Base-by-base conservation (phyloP, 2,888 invertebrate species). In the Argyresthia goedartella region DNA sequence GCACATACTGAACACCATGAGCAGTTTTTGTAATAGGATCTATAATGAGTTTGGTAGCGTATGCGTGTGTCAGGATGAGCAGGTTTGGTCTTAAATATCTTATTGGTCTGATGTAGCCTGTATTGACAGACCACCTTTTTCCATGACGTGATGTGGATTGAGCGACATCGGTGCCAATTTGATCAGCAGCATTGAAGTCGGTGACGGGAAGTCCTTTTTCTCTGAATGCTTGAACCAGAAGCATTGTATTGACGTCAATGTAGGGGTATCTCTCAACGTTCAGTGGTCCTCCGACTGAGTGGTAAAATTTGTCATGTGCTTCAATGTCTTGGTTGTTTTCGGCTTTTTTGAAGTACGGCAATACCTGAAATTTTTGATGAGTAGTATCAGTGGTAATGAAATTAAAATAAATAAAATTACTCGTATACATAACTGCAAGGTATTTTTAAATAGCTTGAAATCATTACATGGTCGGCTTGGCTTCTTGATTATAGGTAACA, bases 341-440 rank as follows among this genome's bases (percentile, higher is more conserved):
- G 0, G 91, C 84, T 72, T 91, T 91, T 52, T 88, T 89, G 69
- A 91, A 94, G 66, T 93, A 94, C 0, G 92, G 92, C 13, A 93
- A 75, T 0, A 91, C 76, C 87, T 87, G 73, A 8, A 76, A 76
- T 25, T 2, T 25, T 25, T 25, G 2, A 25, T 25, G 6, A 25
- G 2, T 25, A 25, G 25, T 25, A 25, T 25, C 25, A 25, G 25
- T 25, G 25, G 25, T 25, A 4, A 25, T 25, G 6, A 25, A 25
- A 25, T 25, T 25, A 6, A 25, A 25, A 25, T 6, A 25, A 25
- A 25, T n/a, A n/a, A n/a, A n/a, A n/a, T n/a, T n/a, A n/a, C n/a
- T n/a, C n/a, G n/a, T n/a, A n/a, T n/a, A n/a, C n/a, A n/a, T n/a
- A n/a, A n/a, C n/a, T n/a, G n/a, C n/a, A n/a, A n/a, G n/a, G n/a